Conservation (phyloP, 2,888 invertebrate species). For the Drosophila pullipes region DNA sequence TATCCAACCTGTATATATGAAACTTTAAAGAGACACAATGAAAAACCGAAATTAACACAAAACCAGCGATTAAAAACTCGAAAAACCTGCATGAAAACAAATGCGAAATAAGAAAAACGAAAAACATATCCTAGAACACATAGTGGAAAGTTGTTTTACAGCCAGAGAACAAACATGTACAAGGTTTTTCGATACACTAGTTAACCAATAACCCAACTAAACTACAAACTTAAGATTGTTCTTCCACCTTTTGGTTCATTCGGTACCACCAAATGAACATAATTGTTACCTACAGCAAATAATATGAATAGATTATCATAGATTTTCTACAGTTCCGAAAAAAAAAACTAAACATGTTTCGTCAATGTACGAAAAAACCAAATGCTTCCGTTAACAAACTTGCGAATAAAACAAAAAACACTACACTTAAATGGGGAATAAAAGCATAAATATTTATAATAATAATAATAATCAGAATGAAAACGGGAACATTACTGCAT, state of each 20-base stretch:
- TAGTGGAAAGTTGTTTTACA: conserved; percentile 51
- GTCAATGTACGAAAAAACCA: conserved; percentile 13
- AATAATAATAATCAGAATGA: background rate
- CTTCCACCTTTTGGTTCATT: conserved; percentile 78
- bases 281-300: conserved; percentile 28
- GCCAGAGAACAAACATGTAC: conserved; percentile 32
- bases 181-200: conserved; percentile 31
- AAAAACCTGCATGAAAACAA: conserved; percentile 25
- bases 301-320: conserved; percentile 58
- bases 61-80: conserved; percentile 20
- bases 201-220: conserved; percentile 39
- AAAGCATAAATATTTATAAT: background rate
- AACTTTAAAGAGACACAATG: conserved; percentile 21
- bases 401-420: background rate
- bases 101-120: conserved; percentile 18
- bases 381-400: conserved; percentile 61
- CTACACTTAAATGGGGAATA: background rate
- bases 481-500: conserved; percentile 24
- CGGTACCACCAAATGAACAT: conserved; percentile 71
- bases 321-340: conserved; percentile 65
- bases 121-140: conserved; percentile 65
- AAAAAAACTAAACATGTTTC: conserved; percentile 18
- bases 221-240: conserved; percentile 55
- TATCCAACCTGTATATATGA: conserved; percentile 28
- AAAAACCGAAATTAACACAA: conserved; percentile 8